phyloP scores from a whole-genome alignment of 2,797 vertebrate genomes.

The Cephalopachus bancanus region DNA sequence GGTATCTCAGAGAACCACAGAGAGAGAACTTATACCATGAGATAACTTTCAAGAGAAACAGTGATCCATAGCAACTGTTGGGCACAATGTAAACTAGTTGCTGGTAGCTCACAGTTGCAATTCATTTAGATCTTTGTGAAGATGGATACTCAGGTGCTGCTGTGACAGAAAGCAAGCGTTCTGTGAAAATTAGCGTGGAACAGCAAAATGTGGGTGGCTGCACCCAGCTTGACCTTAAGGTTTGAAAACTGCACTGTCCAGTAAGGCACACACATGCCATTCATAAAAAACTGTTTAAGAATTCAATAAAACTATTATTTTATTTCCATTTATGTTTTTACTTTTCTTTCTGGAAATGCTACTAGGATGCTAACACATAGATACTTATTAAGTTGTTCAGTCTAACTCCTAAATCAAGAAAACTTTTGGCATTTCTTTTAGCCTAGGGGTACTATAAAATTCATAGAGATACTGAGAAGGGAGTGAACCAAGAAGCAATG shows the following conservation, averaged over 20 bases:
- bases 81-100: neutral
- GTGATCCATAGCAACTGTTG: neutral
- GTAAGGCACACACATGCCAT: neutral
- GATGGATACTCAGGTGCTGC: neutral
- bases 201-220: neutral
- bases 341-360: neutral
- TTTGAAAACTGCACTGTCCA: neutral
- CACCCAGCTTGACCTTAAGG: neutral
- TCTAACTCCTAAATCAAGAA: neutral
- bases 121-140: neutral
- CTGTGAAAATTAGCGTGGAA: neutral
- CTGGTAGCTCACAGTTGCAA: neutral
- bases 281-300: neutral
- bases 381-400: neutral
- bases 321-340: neutral
- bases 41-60: neutral
- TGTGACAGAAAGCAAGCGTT: neutral
- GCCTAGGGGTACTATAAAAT: neutral
- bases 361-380: neutral
- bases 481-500: neutral
- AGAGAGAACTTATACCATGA: neutral
- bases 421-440: conserved; percentile 9
- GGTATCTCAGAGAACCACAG: neutral
- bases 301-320: neutral
- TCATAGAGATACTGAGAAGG: neutral